phyloP scores from a whole-genome alignment of 2,888 invertebrate species.

The Embidobia sp. region DNA sequence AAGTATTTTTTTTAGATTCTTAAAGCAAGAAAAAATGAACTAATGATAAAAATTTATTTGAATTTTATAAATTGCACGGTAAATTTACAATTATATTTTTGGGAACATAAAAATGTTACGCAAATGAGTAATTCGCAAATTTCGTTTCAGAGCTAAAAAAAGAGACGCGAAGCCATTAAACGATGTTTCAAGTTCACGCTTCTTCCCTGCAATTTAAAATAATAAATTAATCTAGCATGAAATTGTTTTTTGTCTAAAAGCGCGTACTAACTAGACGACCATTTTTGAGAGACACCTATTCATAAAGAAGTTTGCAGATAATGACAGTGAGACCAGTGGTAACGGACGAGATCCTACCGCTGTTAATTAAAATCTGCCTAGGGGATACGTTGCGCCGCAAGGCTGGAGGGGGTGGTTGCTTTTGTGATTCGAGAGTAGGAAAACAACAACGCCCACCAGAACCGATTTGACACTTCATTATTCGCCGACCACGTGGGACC shows the following conservation, averaged over 20 bases:
- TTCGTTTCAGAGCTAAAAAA: too few species aligned
- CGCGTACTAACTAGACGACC: conserved; percentile 42
- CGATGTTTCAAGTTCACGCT: conserved; percentile 3
- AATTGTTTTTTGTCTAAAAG: conserved; percentile 28
- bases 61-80: too few species aligned
- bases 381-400: conserved; percentile 66
- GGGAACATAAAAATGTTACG: too few species aligned
- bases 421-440: conserved; percentile 64
- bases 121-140: too few species aligned
- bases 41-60: too few species aligned
- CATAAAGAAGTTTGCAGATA: conserved; percentile 66
- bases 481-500: conserved; percentile 76
- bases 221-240: conserved; percentile 30
- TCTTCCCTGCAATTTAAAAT: conserved; percentile 20
- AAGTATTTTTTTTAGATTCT: too few species aligned
- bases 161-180: not conserved
- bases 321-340: conserved; percentile 73
- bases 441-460: conserved; percentile 76
- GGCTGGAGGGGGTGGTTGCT: conserved; percentile 51
- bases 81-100: too few species aligned
- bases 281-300: conserved; percentile 50
- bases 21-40: too few species aligned
- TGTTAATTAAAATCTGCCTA: conserved; percentile 79
- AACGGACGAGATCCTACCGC: conserved; percentile 73
- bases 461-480: conserved; percentile 81